Base-by-base conservation (phyloP, 2,888 invertebrate genomes). In the Glaucopsyche alexis region DNA sequence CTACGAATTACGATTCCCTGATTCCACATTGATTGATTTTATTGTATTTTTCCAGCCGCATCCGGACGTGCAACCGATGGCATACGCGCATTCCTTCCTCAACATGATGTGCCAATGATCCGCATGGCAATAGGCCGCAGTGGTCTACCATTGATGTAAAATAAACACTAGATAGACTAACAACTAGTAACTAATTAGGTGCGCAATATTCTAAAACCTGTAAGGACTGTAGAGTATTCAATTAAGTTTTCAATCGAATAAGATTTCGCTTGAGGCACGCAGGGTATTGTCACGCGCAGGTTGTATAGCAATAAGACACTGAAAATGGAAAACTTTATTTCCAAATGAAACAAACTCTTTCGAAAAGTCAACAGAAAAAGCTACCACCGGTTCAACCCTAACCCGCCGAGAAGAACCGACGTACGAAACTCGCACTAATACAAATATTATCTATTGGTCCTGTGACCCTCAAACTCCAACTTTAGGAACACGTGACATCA, bases 31-130 rank as follows among this genome's bases (percentile, higher is more conserved):
- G 6, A 42, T 50, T 70, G n/a, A 14, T n/a, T 29, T 40, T 64
- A 47, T 72, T 64, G 50, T 74, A 0, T 75, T 77, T 29, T 96
- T 96, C 77, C 94, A 98, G 98, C 96, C 98, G 83, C 99, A 99
- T 94, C 99, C 99, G 19, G 96, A 98, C 89, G 97, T 99, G 77
- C 98, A 97, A 93, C 98, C 99, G 76, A 99, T 99, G 99, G 97
- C 97, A 77, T 99, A 99, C 91, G 99, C 99, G 81, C 97, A 96
- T 88, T 95, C 96, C 74, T 93, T 98, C 87, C 94, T 97, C 91
- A 96, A 94, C 87, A 94, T 96, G 92, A 94, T 96, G 90, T 95
- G 95, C 93, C 95, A 95, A 94, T 78, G 76, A 78, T 76, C 55
- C 71, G 72, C 72, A 60, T 60, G 60, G 60, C 29, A 29, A 60